Evolutionary conservation across 2,113 vertebrate species (phyloP), one percentile per base, ranked within the genome.

Genomic region (Pterophyllum scalare): DNA sequence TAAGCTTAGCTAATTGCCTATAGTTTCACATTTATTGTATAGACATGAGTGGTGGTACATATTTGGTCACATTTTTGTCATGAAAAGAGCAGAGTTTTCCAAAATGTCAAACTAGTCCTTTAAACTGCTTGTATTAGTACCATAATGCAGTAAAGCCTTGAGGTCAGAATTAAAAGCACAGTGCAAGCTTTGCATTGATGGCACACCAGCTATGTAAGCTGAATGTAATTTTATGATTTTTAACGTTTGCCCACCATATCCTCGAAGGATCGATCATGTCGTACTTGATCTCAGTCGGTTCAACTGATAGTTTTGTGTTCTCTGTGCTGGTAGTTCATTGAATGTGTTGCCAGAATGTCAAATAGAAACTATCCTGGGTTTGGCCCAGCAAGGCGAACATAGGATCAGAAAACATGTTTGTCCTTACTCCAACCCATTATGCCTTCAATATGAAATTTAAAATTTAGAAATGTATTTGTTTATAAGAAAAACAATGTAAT

Each of bases 401-500:
- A 83, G 57, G 65, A 91, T 89, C 59, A 4, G 77, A 83, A 90
- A 92, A 90, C 64, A 54, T 56, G 75, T 83, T 79, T 82, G 85
- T 90, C 89, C 84, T 84, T 85, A 90, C 85, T 92, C 85, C 85
- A 89, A 90, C 82, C 85, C 90, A 81, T 90, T 91, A 92, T 92
- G 94, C 91, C 93, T 94, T 94, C 79, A 85, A 82, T 91, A 92
- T 85, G 70, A 91, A 92, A 91, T 85, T 59, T 43, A 62, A 92
- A 89, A 57, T 75, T 88, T 93, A 91, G 80, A 88, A 88, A 93
- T 93, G 90, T 94, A 94, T 91, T 94, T 94, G 91, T 94, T 95
- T 94, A 92, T 94, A 35, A 79, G 52, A 72, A 46, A 85, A 77
- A 91, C 89, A 85, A 88, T 78, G 15, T 92, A 89, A 91, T 89